Percentiles rank a stretch among this genome's conserved stretches.
Evolutionary conservation across 2,888 invertebrate species (phyloP).

Genomic region (Pantelozetes paolii): DNA sequence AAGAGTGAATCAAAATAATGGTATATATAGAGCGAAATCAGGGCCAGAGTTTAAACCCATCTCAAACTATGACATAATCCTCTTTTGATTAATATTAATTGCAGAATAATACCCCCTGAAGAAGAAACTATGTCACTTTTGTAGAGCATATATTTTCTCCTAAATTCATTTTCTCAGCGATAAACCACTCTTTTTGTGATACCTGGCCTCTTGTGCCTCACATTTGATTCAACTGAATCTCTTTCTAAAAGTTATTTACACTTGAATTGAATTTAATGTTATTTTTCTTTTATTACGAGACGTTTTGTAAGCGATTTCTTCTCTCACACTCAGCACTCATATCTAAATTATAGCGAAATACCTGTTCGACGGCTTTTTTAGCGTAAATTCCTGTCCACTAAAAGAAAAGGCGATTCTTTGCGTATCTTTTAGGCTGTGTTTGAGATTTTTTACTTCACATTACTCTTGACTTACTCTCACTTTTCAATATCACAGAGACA

Average conservation of each 20-base stretch:
- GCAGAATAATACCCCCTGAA: too few species aligned
- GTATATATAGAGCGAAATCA: too few species aligned
- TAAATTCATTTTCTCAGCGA: too few species aligned
- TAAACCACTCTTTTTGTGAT: too few species aligned
- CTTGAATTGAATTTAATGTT: neutral
- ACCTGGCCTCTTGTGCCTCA: neutral
- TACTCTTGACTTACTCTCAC: neutral
- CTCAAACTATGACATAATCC: too few species aligned
- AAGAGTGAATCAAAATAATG: too few species aligned
- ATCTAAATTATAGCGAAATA: neutral
- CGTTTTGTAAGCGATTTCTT: neutral
- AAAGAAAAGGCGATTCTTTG: neutral
- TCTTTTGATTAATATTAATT: too few species aligned
- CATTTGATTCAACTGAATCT: neutral
- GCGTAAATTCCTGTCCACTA: conserved; percentile 19
- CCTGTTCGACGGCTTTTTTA: conserved; percentile 14
- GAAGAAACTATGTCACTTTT: neutral
- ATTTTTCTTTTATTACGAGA: neutral
- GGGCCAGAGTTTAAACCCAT: too few species aligned
- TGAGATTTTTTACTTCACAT: neutral
- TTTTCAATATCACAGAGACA: neutral
- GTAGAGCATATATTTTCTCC: neutral
- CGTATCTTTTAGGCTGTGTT: neutral
- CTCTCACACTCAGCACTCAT: neutral
- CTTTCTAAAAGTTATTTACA: neutral